phyloP scores from a whole-genome alignment of 2,797 vertebrate genomes.

The Galago senegalensis region DNA sequence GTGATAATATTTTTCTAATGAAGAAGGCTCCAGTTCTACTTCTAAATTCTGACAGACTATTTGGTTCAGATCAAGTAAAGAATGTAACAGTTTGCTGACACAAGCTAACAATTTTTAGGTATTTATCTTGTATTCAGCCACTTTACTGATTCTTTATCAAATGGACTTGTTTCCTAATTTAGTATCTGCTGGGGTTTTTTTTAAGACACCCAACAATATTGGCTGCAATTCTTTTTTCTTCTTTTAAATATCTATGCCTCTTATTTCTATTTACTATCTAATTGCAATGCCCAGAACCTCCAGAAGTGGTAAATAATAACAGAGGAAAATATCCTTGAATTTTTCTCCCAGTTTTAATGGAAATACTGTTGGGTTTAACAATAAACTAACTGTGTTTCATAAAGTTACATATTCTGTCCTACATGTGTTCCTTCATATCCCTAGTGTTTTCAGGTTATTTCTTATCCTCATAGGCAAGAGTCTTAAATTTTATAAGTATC shows the following conservation, averaged over 20 bases:
- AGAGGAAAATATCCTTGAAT: not conserved
- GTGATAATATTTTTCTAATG: not conserved
- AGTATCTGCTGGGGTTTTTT: not conserved
- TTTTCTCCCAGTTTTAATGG: not conserved
- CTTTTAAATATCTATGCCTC: not conserved
- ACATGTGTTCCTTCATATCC: not conserved
- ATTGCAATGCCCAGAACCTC: not conserved
- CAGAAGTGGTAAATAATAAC: not conserved
- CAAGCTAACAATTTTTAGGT: not conserved
- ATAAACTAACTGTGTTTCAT: not conserved
- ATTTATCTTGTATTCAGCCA: not conserved
- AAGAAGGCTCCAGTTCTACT: not conserved
- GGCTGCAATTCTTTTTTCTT: not conserved
- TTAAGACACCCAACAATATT: not conserved
- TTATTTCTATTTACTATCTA: constrained; percentile 38
- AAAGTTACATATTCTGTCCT: not conserved
- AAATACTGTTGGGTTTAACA: not conserved
- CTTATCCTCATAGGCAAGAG: not conserved
- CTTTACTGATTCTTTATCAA: not conserved
- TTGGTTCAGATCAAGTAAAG: constrained; percentile 12
- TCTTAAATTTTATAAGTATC: not conserved
- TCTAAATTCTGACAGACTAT: constrained; percentile 3
- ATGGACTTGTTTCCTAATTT: constrained; percentile 24
- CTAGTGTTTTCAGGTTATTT: not conserved
- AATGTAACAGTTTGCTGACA: not conserved